Conservation (phyloP, 2,113 vertebrate genomes). For the Asarcornis scutulata region DNA sequence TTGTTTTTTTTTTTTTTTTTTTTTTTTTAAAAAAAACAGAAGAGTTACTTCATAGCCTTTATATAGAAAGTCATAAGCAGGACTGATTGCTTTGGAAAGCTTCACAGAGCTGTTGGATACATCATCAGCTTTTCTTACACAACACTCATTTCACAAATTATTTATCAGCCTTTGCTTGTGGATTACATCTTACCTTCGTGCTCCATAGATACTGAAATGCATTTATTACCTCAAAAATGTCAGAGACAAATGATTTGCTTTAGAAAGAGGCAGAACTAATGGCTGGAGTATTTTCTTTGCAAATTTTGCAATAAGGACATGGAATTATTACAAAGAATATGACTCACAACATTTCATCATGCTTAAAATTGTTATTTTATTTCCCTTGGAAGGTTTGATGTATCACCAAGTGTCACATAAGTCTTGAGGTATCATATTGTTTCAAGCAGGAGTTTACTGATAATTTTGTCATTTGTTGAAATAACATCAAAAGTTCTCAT, state of each 20-base stretch:
- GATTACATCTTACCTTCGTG: background rate
- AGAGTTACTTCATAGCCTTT: background rate
- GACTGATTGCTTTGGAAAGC: background rate
- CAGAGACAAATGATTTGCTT: background rate
- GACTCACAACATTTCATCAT: background rate
- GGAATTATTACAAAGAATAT: constrained; percentile 27
- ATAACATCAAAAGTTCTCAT: constrained; percentile 15
- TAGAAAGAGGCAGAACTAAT: background rate
- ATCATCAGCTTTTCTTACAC: background rate
- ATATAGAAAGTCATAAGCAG: background rate
- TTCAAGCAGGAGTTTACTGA: background rate
- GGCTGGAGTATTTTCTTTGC: constrained; percentile 41
- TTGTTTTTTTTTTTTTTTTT: background rate
- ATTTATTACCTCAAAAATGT: constrained; percentile 6
- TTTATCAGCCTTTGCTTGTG: constrained; percentile 42
- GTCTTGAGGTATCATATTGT: background rate
- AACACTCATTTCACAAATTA: background rate
- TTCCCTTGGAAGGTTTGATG: background rate
- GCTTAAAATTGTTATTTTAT: background rate
- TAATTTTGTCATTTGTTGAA: constrained; percentile 39
- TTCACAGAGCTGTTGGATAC: background rate
- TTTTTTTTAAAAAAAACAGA: no score
- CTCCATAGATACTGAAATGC: constrained; percentile 26
- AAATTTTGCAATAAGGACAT: background rate
- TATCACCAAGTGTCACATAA: background rate